A percentile compares a stretch with the other conserved stretches of the same genome.
phyloP scores from a whole-genome alignment of 2,113 vertebrate species.

The Pyrgilauda ruficollis region DNA sequence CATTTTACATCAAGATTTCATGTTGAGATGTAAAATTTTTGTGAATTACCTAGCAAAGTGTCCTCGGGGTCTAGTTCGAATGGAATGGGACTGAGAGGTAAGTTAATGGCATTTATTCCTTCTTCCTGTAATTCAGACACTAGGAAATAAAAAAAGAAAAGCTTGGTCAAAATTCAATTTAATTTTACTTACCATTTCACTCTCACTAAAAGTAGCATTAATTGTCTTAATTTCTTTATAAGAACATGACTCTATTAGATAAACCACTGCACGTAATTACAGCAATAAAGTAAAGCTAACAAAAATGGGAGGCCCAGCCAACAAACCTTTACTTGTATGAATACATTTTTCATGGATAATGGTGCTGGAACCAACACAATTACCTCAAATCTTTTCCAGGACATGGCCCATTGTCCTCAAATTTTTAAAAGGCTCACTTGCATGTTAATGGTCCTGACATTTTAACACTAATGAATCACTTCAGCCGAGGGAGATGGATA shows the following conservation, averaged over 20 bases:
- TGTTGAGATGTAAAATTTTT: constrained; percentile 8
- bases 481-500: neutral
- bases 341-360: neutral
- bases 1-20: constrained; percentile 31
- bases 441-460: neutral
- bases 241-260: constrained; percentile 1
- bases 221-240: constrained; percentile 26
- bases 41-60: constrained; percentile 91
- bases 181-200: neutral
- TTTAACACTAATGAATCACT: neutral
- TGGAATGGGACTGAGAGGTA: constrained; percentile 94
- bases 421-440: neutral
- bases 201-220: constrained; percentile 34
- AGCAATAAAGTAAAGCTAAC: constrained; percentile 10
- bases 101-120: constrained; percentile 98
- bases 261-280: constrained; percentile 5
- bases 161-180: constrained; percentile 14
- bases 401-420: neutral
- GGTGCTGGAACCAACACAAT: neutral
- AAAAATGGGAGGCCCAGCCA: neutral
- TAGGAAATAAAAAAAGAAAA: constrained; percentile 62
- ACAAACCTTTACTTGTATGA: neutral
- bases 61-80: constrained; percentile 97
- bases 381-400: neutral
- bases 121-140: constrained; percentile 99